A percentile compares a stretch with the other conserved stretches of the same genome.
phyloP scores from a whole-genome alignment of 2,113 vertebrate genomes.

The Syngnathus floridae region DNA sequence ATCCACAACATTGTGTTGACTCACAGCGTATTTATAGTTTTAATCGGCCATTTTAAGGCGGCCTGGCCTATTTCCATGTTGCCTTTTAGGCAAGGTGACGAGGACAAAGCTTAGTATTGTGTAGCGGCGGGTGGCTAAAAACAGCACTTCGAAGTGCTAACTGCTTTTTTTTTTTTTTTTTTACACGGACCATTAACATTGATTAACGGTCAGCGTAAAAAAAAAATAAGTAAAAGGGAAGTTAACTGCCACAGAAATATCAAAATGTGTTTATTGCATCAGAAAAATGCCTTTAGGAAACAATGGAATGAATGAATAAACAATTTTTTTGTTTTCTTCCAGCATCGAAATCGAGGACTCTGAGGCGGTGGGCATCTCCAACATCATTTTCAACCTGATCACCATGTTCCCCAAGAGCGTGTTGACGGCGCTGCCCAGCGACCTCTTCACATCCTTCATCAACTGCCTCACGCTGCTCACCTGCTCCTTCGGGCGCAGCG shows the following conservation, averaged over 20 bases:
- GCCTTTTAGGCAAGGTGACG: constrained; percentile 2
- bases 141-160: not conserved
- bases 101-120: not conserved
- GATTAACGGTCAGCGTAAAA: not conserved
- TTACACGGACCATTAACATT: too few relatives aligned
- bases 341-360: constrained; percentile 99
- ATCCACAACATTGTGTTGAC: constrained; percentile 1
- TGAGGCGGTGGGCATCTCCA: constrained; percentile 94
- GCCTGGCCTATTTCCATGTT: not conserved
- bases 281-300: not conserved
- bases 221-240: not conserved
- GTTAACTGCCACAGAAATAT: not conserved
- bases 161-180: too few relatives aligned
- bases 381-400: constrained; percentile 96
- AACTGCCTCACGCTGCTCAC: constrained; percentile 97
- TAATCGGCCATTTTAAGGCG: constrained; percentile 4
- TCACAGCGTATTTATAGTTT: constrained; percentile 2
- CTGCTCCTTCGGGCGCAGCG: constrained; percentile 94
- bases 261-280: not conserved
- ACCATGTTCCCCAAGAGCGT: constrained; percentile 90
- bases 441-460: constrained; percentile 96
- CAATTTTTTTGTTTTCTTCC: constrained; percentile 18
- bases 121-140: not conserved
- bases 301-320: not conserved
- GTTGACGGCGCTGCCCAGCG: constrained; percentile 90